phyloP scores from a whole-genome alignment of 30 jellyfish, hydroid and myxozoan species.

The Pseudorhiza aurosa region DNA sequence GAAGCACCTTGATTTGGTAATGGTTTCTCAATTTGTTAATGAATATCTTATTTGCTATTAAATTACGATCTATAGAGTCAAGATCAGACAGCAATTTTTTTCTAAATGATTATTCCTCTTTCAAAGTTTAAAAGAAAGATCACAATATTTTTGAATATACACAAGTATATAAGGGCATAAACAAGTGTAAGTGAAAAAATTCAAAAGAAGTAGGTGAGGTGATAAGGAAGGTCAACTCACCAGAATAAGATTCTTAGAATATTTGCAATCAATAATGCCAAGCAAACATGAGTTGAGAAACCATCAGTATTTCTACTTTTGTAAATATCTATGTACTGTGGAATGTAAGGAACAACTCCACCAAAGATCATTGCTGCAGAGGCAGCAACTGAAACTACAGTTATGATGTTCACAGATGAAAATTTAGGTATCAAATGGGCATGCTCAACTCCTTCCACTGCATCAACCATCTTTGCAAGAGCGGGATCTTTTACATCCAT shows the following conservation, averaged over 20 bases:
- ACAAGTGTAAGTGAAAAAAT: too few species aligned
- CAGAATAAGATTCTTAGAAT: constrained; percentile 88
- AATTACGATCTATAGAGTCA: too few species aligned
- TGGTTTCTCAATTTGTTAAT: too few species aligned
- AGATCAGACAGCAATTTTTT: too few species aligned
- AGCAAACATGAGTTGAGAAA: constrained; percentile 91
- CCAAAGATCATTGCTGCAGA: constrained; percentile 98
- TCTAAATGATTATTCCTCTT: too few species aligned
- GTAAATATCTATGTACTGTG: constrained; percentile 91
- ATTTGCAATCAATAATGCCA: constrained; percentile 89
- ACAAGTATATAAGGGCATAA: too few species aligned
- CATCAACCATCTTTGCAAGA: constrained; percentile 61
- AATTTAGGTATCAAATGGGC: constrained; percentile 76
- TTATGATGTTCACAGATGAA: constrained; percentile 72
- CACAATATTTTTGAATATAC: too few species aligned
- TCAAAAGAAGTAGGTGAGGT: too few species aligned
- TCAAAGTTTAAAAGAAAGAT: too few species aligned
- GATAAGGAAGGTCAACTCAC: constrained; percentile 50
- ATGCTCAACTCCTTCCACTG: constrained; percentile 56
- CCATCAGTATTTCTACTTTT: constrained; percentile 78
- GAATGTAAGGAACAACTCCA: constrained; percentile 95
- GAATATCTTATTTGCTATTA: too few species aligned
- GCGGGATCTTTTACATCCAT: neutral
- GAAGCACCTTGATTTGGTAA: too few species aligned
- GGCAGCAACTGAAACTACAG: constrained; percentile 92